A percentile compares a stretch with the other conserved stretches of the same genome.
Conservation (phyloP, 2,888 invertebrate species). For the Melitaea athalia region DNA sequence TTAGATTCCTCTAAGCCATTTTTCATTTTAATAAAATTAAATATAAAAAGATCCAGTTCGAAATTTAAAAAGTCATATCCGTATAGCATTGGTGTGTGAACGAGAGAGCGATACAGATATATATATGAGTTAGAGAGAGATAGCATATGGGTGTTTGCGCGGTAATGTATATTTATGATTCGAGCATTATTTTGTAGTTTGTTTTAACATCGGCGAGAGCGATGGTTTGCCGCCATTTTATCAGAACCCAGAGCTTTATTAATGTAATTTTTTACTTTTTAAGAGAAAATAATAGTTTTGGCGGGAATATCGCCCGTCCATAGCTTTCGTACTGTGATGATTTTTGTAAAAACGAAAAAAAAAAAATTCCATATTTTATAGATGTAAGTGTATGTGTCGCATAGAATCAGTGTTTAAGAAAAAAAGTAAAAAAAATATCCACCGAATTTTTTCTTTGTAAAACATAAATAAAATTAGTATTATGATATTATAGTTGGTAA, state of each 20-base stretch:
- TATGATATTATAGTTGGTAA: conserved; percentile 24
- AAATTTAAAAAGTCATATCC: conserved; percentile 24
- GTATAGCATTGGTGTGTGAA: conserved; percentile 7
- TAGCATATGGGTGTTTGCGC: conserved; percentile 5
- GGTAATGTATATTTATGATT: conserved; percentile 30
- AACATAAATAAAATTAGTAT: conserved; percentile 35
- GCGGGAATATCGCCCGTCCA: conserved; percentile 32
- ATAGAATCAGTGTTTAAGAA: conserved; percentile 35
- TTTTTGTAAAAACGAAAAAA: conserved; percentile 49
- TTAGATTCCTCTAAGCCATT: background rate
- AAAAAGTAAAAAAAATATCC: conserved; percentile 46
- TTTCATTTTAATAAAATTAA: conserved; percentile 1
- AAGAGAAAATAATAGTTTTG: conserved; percentile 31
- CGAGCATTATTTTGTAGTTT: conserved; percentile 37
- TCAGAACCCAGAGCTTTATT: conserved; percentile 48
- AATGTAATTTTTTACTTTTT: conserved; percentile 43
- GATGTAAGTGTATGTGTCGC: conserved; percentile 24
- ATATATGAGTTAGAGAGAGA: background rate
- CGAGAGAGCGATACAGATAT: background rate
- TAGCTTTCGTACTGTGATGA: conserved; percentile 59
- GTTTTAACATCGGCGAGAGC: conserved; percentile 37
- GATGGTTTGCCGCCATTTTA: conserved; percentile 37
- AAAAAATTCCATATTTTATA: conserved; percentile 51
- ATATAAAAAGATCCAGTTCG: conserved; percentile 29
- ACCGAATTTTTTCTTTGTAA: conserved; percentile 50